phyloP scores from a whole-genome alignment of 2,888 invertebrate genomes.

The Palloptera scutellata region DNA sequence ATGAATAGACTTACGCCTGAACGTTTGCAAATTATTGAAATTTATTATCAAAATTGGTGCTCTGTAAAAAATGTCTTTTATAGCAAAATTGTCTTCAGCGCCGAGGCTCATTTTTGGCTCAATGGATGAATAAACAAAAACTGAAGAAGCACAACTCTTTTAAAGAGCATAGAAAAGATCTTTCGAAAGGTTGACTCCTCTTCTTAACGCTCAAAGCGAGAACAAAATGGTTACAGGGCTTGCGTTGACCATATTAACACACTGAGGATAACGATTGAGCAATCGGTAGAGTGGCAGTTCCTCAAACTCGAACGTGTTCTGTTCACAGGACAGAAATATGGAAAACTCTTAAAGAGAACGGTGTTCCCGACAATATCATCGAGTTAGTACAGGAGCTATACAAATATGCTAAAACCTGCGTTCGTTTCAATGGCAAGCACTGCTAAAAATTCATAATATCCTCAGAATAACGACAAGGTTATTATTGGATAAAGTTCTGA shows the following conservation, averaged over 20 bases:
- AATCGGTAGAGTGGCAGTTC: background rate
- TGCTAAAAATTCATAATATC: background rate
- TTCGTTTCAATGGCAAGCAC: background rate
- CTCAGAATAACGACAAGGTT: background rate
- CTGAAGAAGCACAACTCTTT: background rate
- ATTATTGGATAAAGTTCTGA: background rate
- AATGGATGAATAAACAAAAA: no score
- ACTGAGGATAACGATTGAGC: background rate
- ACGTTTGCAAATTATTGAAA: no score
- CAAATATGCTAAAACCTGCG: background rate
- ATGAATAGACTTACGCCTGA: no score
- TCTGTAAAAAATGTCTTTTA: no score
- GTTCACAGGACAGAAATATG: background rate
- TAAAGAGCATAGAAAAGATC: no score
- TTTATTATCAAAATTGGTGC: no score
- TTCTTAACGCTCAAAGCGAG: background rate
- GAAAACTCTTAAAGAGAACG: background rate
- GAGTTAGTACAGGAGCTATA: background rate
- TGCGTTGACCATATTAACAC: background rate
- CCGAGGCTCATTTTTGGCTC: no score
- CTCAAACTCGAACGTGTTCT: background rate
- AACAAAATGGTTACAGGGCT: background rate
- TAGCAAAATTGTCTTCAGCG: no score
- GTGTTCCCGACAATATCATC: slow-evolving; percentile 3
- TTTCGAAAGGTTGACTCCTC: no score